Percentiles rank a stretch among this genome's conserved stretches.
These are phyloP conservation scores for Lycodopsis pacificus DNA, from an alignment of 2,797 vertebrate species.

Conservation along the genomic window DNA sequence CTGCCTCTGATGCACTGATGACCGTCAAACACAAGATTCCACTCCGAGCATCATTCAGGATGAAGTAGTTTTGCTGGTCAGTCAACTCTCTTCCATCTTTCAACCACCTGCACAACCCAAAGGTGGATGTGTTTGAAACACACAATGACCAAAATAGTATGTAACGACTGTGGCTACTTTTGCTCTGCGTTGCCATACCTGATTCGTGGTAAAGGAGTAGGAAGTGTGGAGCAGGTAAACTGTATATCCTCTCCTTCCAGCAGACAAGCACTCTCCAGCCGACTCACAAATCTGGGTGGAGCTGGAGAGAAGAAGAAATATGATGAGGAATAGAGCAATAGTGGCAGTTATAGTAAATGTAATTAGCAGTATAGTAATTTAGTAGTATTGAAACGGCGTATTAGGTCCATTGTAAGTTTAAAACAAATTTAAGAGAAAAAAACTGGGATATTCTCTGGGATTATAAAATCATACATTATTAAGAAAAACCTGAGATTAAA, in stretches of 20 bases:
- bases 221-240: constrained; percentile 90
- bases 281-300: constrained; percentile 91
- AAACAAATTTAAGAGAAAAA: not conserved
- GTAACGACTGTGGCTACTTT: not conserved
- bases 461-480: too few relatives aligned
- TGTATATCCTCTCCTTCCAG: constrained; percentile 90
- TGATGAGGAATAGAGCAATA: not conserved
- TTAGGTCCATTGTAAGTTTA: not conserved
- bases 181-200: constrained; percentile 76
- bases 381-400: not conserved
- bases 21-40: constrained; percentile 89
- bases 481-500: too few relatives aligned
- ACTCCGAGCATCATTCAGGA: constrained; percentile 87
- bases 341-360: not conserved
- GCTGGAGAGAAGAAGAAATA: constrained; percentile 78
- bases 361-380: not conserved
- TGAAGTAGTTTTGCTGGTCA: constrained; percentile 85
- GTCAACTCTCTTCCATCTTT: constrained; percentile 87
- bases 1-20: constrained; percentile 84
- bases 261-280: constrained; percentile 89
- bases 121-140: constrained; percentile 3
- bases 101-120: constrained; percentile 87
- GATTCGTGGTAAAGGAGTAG: constrained; percentile 88
- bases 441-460: not conserved
- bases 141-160: not conserved